Base-by-base conservation (phyloP, 2,888 invertebrate species). In the Drosophila seclusa region DNA sequence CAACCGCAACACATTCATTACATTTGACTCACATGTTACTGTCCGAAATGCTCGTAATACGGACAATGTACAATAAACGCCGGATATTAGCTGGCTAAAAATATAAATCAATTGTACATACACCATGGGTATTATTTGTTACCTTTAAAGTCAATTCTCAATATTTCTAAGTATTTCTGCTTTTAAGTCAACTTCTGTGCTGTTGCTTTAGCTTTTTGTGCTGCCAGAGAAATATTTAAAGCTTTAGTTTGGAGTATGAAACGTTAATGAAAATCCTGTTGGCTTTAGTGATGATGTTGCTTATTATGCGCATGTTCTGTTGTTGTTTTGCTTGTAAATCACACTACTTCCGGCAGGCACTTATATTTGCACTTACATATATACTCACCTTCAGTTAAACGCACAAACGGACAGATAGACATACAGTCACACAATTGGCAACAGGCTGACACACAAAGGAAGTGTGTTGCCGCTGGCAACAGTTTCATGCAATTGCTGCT, bases 271-370 rank as follows among this genome's bases (percentile, higher is more conserved):
- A 29, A 29, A 38, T 59, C 42, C 34, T 63, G 55, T 60, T 55
- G 61, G 24, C 57, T 52, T 60, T 68, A 54, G 42, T 59, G 69
- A 70, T 59, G 60, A 52, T 32, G 60, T 79, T 73, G 80, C 87
- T 83, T 81, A 83, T 89, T 89, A 83, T 89, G 74, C 78, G 73
- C 67, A 66, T 27, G 80, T 58, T 68, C 67, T 62, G 63, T 65
- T 36, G 62, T 63, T 60, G 55, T 59, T 63, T 66, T 68, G 72
- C 85, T 73, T 83, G 89, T 90, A 88, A 90, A 85, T 85, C 89
- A 83, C 89, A 90, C 90, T 90, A 88, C 81, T 88, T 90, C 89
- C 89, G 83, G 67, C 73, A 27, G 58, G 52, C 60, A 66, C 50
- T 59, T 58, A 74, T 71, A 79, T 69, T 72, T 71, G 61, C 70